These are phyloP conservation scores for Calidris pugnax DNA, from an alignment of 2,113 vertebrate species.

Conservation along the genomic window DNA sequence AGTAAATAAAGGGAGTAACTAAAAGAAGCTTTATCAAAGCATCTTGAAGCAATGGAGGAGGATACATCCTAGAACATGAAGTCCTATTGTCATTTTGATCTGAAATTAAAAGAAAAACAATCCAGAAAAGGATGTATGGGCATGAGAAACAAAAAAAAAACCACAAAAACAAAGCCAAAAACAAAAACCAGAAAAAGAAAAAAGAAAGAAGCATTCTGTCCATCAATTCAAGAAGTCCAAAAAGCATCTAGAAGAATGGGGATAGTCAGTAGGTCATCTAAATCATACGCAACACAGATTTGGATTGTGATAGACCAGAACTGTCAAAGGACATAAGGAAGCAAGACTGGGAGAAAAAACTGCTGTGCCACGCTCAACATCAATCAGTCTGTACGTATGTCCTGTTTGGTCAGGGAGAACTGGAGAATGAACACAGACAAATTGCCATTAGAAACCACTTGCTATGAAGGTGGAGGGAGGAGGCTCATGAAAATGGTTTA, in stretches of 20 bases:
- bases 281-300: neutral
- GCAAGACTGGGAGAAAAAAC: neutral
- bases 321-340: neutral
- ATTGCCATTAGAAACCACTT: neutral
- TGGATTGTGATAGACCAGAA: neutral
- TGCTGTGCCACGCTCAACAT: neutral
- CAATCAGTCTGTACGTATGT: neutral
- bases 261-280: neutral
- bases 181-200: too few species aligned
- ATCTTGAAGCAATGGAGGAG: neutral
- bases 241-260: neutral
- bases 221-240: neutral
- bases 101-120: neutral
- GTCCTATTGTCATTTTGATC: neutral
- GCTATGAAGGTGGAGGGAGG: neutral
- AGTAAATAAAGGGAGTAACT: neutral
- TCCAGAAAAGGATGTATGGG: neutral
- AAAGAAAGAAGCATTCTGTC: neutral
- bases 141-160: neutral
- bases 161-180: too few species aligned
- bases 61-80: neutral
- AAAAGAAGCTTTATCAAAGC: neutral
- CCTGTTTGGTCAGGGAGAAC: neutral
- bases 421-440: neutral
- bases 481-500: neutral